phyloP scores from a whole-genome alignment of 2,888 invertebrate genomes.

The Magallana nippona region DNA sequence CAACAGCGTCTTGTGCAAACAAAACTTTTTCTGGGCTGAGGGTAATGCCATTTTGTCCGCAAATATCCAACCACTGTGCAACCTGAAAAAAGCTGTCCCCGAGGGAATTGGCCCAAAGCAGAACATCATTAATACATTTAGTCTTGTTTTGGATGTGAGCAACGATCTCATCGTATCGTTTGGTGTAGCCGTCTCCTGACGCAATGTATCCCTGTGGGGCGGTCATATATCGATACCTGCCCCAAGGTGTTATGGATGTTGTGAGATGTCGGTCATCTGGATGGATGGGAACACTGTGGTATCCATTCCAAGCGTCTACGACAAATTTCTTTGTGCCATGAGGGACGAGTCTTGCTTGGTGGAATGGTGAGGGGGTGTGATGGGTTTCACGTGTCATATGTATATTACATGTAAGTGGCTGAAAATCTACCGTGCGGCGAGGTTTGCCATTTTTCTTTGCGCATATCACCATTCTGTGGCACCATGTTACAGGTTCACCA shows the following conservation, averaged over 20 bases:
- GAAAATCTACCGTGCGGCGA: constrained; percentile 57
- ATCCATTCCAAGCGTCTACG: no score
- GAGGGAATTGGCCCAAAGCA: constrained; percentile 55
- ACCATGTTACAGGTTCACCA: constrained; percentile 46
- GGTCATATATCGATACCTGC: constrained; percentile 59
- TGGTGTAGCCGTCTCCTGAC: constrained; percentile 61
- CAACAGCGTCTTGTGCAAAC: constrained; percentile 50
- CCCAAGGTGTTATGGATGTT: constrained; percentile 58
- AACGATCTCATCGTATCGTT: constrained; percentile 62
- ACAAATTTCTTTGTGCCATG: no score
- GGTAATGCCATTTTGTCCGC: constrained; percentile 59
- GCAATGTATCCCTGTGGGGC: constrained; percentile 61
- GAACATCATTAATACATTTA: constrained; percentile 60
- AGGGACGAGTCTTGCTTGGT: no score
- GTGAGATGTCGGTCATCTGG: no score
- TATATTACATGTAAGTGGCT: constrained; percentile 36
- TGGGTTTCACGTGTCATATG: no score
- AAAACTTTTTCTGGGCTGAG: constrained; percentile 66
- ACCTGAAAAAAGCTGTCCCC: constrained; percentile 61
- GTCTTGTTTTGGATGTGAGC: constrained; percentile 59
- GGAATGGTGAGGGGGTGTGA: no score
- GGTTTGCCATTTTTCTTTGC: constrained; percentile 61
- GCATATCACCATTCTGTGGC: constrained; percentile 60
- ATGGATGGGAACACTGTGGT: no score
- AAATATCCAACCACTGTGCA: constrained; percentile 58